A percentile compares a stretch with the other conserved stretches of the same genome.
Conservation (phyloP, 2,113 vertebrate genomes). For the Sinocyclocheilus grahami region DNA sequence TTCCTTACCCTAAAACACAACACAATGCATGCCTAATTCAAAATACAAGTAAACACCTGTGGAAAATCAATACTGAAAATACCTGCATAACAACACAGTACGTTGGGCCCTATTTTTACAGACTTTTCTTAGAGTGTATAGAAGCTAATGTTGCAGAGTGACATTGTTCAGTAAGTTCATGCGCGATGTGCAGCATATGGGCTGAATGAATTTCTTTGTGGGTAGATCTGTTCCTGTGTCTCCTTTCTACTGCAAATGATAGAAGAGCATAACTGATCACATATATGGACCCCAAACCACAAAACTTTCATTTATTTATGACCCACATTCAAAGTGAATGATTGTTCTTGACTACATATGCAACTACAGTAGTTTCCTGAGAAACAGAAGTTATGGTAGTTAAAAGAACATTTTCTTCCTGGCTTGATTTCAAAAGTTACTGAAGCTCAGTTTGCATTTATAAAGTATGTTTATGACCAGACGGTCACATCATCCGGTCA, state of each 20-base stretch:
- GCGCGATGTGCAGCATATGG: background rate
- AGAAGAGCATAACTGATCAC: constrained; percentile 27
- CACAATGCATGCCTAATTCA: no score
- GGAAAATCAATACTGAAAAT: no score
- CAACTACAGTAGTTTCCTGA: background rate
- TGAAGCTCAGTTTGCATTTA: background rate
- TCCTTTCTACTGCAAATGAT: constrained; percentile 7
- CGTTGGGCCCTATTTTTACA: background rate
- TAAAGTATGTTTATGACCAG: background rate
- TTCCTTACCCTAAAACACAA: no score
- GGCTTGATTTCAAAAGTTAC: background rate
- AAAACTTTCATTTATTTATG: constrained; percentile 28
- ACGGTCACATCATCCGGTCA: background rate
- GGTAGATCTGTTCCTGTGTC: background rate
- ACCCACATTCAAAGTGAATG: background rate
- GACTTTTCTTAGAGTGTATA: background rate
- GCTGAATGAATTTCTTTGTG: background rate
- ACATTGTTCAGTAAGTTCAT: background rate
- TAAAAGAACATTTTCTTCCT: constrained; percentile 2
- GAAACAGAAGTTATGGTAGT: background rate
- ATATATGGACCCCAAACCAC: constrained; percentile 1
- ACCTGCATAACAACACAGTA: no score
- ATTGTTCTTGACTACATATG: constrained; percentile 4
- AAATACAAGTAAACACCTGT: no score
- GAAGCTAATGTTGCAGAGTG: background rate